Evolutionary conservation across 2,888 invertebrate species (phyloP).

Genomic region (Tolmerus cingulatus): DNA sequence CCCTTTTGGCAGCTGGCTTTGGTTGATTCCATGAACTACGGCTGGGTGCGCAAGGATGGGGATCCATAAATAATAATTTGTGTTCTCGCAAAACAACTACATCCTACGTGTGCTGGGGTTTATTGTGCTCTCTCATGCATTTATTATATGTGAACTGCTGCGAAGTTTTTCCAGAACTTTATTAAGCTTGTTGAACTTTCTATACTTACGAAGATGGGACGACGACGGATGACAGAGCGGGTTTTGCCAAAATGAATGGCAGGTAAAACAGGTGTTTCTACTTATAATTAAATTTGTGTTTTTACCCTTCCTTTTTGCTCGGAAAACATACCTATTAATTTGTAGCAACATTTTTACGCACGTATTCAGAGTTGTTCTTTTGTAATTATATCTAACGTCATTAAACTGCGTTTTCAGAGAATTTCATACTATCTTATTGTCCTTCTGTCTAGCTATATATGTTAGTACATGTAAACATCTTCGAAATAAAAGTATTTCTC

Average conservation of each 20-base stretch:
- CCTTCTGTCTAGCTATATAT: too few relatives aligned
- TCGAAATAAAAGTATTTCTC: too few relatives aligned
- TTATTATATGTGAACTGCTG: slow-evolving; percentile 42
- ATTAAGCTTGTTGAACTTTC: slow-evolving; percentile 38
- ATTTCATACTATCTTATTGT: too few relatives aligned
- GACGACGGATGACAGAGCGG: background rate
- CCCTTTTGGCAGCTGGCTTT: slow-evolving; percentile 40
- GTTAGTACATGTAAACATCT: too few relatives aligned
- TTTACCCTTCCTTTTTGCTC: background rate
- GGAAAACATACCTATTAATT: background rate
- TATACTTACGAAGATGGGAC: background rate
- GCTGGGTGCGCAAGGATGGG: background rate
- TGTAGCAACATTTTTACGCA: background rate
- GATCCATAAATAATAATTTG: slow-evolving; percentile 41
- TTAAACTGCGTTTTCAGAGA: background rate
- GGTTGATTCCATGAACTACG: slow-evolving; percentile 13
- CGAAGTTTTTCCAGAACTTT: slow-evolving; percentile 27
- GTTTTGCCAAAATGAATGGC: background rate
- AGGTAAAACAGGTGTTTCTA: slow-evolving; percentile 39
- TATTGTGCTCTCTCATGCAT: slow-evolving; percentile 40
- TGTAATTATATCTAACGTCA: background rate
- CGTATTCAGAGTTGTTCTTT: background rate
- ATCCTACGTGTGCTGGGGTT: slow-evolving; percentile 34
- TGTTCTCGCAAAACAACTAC: slow-evolving; percentile 32
- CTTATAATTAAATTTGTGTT: background rate